Percentiles rank a stretch among this genome's conserved stretches.
Conservation (phyloP, 2,797 vertebrate genomes). For the Lutjanus argentimaculatus region DNA sequence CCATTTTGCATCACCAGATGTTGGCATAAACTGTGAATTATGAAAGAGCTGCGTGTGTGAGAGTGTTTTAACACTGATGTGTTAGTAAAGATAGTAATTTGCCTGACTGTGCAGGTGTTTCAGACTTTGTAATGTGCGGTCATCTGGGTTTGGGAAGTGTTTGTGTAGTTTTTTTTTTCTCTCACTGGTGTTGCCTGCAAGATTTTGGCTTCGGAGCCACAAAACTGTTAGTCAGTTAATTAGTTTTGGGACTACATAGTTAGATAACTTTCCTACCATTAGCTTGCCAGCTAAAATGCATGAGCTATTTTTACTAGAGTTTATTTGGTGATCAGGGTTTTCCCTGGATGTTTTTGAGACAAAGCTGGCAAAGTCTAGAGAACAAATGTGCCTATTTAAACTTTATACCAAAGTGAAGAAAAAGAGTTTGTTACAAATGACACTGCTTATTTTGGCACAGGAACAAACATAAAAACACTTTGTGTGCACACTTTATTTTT, state of each 20-base stretch:
- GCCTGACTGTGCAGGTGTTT: not conserved
- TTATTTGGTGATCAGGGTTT: not conserved
- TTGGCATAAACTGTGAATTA: conserved; percentile 70
- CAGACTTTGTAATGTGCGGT: not conserved
- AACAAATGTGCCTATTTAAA: no score
- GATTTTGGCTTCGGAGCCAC: not conserved
- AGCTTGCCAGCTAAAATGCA: not conserved
- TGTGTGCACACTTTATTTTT: no score
- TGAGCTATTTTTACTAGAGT: not conserved
- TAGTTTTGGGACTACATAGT: no score
- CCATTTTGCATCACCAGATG: conserved; percentile 66
- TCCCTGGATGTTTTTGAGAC: no score
- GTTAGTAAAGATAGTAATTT: conserved; percentile 1
- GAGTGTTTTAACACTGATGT: conserved; percentile 25
- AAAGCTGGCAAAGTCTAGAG: no score
- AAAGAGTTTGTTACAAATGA: no score
- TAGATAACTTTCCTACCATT: not conserved
- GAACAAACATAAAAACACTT: no score
- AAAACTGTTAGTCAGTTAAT: not conserved
- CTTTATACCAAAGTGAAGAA: no score
- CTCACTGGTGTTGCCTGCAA: not conserved
- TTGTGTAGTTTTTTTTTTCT: not conserved
- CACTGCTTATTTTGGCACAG: no score
- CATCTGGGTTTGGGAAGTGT: not conserved
- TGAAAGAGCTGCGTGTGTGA: conserved; percentile 53